Base-by-base conservation (phyloP, 1,140 invertebrate genomes). In the Agrilus planipennis region DNA sequence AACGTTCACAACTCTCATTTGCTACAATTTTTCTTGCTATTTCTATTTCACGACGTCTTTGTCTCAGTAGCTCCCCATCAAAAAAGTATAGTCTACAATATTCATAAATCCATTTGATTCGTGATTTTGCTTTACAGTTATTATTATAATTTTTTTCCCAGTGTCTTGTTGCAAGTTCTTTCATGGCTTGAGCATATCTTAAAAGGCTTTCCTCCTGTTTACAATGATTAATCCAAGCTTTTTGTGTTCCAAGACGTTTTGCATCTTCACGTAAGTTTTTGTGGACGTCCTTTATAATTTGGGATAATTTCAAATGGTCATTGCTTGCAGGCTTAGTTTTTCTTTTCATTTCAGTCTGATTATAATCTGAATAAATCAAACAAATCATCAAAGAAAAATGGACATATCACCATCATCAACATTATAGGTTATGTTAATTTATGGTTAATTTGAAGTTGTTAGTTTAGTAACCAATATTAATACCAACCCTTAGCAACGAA, bases 131-230 rank as follows among this genome's bases (percentile, higher is more conserved):
- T 46, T 63, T 59, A 27, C 61, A 57, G 12, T 57, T 52, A 36
- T 68, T 64, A 1, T 50, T 50, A 40, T 64, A 64, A 49, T 77
- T 77, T 21, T 62, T 51, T 39, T 75, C 68, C 87, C 87, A 91
- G 57, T 77, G 66, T 47, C 72, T 68, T 19, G 71, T 74, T 16
- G 85, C 83, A 43, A 89, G 61, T 52, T 75, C 63, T 42, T 77
- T 61, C 87, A 91, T 91, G 18, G 73, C 75, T 45, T 63, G 44
- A 0, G 86, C 77, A 70, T 91, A 91, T 50, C 71, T 63, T 50
- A 71, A 53, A 41, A 87, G 68, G 40, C 67, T 55, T 14, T 73
- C 61, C 39, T 62, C 63, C 44, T 84, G 71, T 25, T 66, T 53
- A 45, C 77, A 68, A 55, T 89, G 85, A 35, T 75, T 63, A 40